Base-by-base conservation (phyloP, 2,797 vertebrate genomes). In the Rhynchotus rufescens region DNA sequence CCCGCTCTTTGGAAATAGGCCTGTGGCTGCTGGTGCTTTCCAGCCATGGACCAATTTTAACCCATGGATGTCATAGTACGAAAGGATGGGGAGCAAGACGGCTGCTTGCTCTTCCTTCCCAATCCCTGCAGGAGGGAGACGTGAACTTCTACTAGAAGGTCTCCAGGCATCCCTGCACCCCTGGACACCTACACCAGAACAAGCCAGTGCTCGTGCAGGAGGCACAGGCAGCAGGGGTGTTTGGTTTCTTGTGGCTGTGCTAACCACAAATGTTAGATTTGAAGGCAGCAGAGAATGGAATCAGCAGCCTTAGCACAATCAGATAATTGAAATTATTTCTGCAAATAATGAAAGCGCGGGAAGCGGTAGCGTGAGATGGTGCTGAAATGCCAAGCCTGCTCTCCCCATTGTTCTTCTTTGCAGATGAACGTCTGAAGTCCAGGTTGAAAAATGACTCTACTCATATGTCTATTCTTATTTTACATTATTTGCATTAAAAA, bases 291-390 rank as follows among this genome's bases (percentile, higher is more conserved):
- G 44, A 52, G 51, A 77, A 84, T 83, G 67, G 59, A 82, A 81
- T 75, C 87, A 94, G 36, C 49, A 79, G 78, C 49, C n/a, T 77
- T n/a, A 76, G 44, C 49, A n/a, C 75, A 82, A 64, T 74, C 79
- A 71, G 59, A 69, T 40, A 61, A 54, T 6, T 59, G 57, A 64
- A 91, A 64, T 88, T 79, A 80, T 84, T 86, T 86, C 71, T 90
- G 86, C 64, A 75, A 84, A 82, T 86, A 88, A 45, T 82, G 52
- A 88, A 88, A 84, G 88, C 61, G 86, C 51, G 56, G 71, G 5
- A 85, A 71, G 44, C 60, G 38, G 17, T n/a, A 14, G 30, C 26
- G 28, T 49, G 44, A 61, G 60, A 80, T 60, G 44, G 57, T 78
- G 62, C 78, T 80, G 61, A 76, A 81, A 72, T 56, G 42, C n/a